Conservation (phyloP, 1,140 invertebrate genomes). For the Panagrolaimus sp. region DNA sequence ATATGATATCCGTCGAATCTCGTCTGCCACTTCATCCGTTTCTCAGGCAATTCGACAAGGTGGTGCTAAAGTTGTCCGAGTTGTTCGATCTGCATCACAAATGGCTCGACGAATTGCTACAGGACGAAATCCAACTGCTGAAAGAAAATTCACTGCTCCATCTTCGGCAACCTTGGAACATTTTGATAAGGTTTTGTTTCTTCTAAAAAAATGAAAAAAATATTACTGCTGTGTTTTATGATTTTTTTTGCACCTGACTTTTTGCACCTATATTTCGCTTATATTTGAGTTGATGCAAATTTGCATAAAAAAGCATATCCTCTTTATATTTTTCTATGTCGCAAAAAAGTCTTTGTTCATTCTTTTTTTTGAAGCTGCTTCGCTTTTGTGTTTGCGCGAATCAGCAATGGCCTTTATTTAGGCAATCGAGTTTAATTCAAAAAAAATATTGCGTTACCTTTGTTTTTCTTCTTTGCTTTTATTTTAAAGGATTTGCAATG, state of each 20-base stretch:
- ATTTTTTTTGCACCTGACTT: not conserved
- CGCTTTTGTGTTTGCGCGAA: too few species aligned
- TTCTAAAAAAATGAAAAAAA: too few species aligned
- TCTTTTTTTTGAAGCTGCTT: too few species aligned
- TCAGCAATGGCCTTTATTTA: too few species aligned
- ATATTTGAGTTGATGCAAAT: too few species aligned
- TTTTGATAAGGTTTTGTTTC: constrained; percentile 13
- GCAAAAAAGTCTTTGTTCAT: too few species aligned
- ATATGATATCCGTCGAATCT: not conserved
- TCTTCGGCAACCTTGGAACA: not conserved
- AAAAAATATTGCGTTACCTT: too few species aligned
- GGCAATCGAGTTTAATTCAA: too few species aligned
- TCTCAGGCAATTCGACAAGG: constrained; percentile 2
- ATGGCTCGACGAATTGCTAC: not conserved
- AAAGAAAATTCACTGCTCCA: constrained; percentile 1
- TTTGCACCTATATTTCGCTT: not conserved
- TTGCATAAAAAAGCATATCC: too few species aligned
- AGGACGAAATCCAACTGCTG: not conserved
- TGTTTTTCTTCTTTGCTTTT: too few species aligned
- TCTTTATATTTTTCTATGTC: too few species aligned
- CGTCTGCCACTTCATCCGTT: not conserved
- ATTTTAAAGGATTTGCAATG: too few species aligned
- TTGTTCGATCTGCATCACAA: not conserved
- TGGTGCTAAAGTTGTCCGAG: not conserved
- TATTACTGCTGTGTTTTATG: not conserved